Conservation (phyloP, 2,113 vertebrate genomes). For the Prinia subflava region DNA sequence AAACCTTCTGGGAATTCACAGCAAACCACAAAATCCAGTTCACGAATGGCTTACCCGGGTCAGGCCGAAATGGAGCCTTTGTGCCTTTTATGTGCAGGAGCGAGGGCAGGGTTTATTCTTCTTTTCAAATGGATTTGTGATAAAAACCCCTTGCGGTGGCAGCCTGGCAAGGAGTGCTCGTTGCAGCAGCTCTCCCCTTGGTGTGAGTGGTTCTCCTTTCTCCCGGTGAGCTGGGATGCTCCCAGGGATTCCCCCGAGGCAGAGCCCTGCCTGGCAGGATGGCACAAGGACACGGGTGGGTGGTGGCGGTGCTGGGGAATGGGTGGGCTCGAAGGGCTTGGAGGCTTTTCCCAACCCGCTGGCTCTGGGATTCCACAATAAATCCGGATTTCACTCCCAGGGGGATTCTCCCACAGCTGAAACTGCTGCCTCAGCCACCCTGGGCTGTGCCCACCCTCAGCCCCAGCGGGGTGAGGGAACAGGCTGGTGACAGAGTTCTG, state of each 20-base stretch:
- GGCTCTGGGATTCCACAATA: background rate
- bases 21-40: background rate
- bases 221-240: background rate
- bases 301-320: background rate
- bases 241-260: background rate
- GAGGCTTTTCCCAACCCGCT: background rate
- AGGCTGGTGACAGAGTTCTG: background rate
- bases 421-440: background rate
- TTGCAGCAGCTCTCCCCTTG: background rate
- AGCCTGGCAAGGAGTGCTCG: background rate
- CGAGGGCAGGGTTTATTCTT: background rate
- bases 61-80: background rate
- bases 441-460: background rate
- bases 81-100: background rate
- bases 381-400: background rate
- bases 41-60: background rate
- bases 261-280: background rate
- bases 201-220: background rate
- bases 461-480: background rate
- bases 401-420: background rate
- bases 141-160: background rate
- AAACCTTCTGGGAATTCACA: background rate
- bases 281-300: background rate
- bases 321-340: background rate
- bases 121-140: background rate